phyloP scores from a whole-genome alignment of 2,113 vertebrate genomes.

The Montifringilla adamsi region DNA sequence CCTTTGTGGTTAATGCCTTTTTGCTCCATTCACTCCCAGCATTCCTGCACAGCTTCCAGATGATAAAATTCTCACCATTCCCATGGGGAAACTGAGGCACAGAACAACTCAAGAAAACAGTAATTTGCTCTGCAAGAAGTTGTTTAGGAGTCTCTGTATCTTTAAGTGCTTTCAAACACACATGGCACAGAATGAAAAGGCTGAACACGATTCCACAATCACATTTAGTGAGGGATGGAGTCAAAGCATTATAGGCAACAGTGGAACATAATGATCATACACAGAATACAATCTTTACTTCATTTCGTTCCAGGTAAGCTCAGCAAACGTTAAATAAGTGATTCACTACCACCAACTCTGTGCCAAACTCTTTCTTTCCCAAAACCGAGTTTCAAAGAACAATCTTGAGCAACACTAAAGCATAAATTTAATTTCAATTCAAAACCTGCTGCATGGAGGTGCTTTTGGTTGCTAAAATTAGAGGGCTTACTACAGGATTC shows the following conservation, averaged over 20 bases:
- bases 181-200: background rate
- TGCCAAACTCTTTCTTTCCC: background rate
- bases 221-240: background rate
- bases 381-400: background rate
- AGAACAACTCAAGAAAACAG: background rate
- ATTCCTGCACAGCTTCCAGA: background rate
- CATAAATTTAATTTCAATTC: background rate
- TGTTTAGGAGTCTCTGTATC: background rate
- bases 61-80: background rate
- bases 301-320: background rate
- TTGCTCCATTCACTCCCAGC: background rate
- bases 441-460: conserved; percentile 25
- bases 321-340: background rate
- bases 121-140: background rate
- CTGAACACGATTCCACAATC: background rate
- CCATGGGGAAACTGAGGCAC: background rate
- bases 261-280: background rate
- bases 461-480: conserved; percentile 5
- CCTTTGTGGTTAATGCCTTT: background rate
- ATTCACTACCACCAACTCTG: background rate
- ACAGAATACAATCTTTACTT: background rate
- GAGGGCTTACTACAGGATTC: background rate
- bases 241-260: background rate
- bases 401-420: background rate
- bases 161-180: background rate